phyloP scores from a whole-genome alignment of 1,140 invertebrate species.

The Lucilia sericata region DNA sequence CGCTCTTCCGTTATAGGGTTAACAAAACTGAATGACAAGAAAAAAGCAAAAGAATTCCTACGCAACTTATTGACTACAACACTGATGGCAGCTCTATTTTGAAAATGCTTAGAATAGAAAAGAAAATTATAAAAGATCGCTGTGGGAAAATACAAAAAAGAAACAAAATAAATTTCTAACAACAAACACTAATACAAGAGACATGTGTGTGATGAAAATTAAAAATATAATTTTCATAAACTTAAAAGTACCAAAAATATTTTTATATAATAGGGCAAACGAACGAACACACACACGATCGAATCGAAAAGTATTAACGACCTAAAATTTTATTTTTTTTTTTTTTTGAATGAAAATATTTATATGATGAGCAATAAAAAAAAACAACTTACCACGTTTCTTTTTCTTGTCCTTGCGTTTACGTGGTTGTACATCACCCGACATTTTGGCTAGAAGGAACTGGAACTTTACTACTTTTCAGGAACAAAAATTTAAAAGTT shows the following conservation, averaged over 20 bases:
- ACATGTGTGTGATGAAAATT: constrained; percentile 40
- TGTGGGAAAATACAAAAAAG: not conserved
- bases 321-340: not conserved
- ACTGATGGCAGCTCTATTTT: not conserved
- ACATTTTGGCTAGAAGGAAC: constrained; percentile 69
- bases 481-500: not conserved
- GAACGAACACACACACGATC: not conserved
- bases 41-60: no score
- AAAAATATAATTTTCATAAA: constrained; percentile 45
- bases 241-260: constrained; percentile 42
- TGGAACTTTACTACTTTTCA: not conserved
- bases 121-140: not conserved
- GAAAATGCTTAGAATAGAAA: not conserved
- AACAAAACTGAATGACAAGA: no score
- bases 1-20: no score
- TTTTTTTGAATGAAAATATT: no score
- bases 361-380: no score
- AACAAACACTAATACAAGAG: not conserved
- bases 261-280: constrained; percentile 40
- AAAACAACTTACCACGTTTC: constrained; percentile 74
- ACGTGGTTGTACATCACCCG: constrained; percentile 77
- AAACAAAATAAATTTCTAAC: not conserved
- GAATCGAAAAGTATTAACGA: no score
- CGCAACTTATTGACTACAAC: no score
- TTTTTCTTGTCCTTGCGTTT: constrained; percentile 78